Conservation (phyloP, 2,888 invertebrate genomes). For the Branchellion lobata region DNA sequence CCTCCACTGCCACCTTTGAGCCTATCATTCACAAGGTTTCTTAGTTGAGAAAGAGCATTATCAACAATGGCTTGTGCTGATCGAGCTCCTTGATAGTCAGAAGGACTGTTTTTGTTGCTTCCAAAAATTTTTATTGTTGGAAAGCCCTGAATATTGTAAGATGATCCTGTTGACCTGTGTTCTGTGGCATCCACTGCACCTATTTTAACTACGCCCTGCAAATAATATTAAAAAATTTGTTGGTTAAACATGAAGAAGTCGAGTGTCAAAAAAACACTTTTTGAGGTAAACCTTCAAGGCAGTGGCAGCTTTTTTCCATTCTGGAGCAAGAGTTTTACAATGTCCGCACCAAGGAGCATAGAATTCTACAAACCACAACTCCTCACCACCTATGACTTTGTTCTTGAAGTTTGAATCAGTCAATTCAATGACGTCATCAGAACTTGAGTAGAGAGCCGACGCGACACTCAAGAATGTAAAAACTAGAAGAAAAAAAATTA, state of each 20-base stretch:
- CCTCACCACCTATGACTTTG: slow-evolving; percentile 78
- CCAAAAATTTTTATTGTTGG: slow-evolving; percentile 95
- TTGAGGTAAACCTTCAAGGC: slow-evolving; percentile 76
- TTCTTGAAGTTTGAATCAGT: slow-evolving; percentile 94
- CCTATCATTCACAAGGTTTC: slow-evolving; percentile 72
- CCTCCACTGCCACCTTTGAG: slow-evolving; percentile 67
- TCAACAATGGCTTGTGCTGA: slow-evolving; percentile 84
- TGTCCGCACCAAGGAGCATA: slow-evolving; percentile 85
- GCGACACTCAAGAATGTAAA: neutral
- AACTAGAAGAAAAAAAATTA: no score
- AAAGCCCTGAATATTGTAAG: slow-evolving; percentile 83
- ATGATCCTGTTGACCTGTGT: slow-evolving; percentile 76
- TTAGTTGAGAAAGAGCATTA: slow-evolving; percentile 76
- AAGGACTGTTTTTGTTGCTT: slow-evolving; percentile 77
- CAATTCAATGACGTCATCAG: slow-evolving; percentile 78
- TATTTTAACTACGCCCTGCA: slow-evolving; percentile 84
- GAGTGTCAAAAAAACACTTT: neutral
- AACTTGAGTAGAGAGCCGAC: slow-evolving; percentile 46
- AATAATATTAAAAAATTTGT: neutral
- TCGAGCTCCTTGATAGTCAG: slow-evolving; percentile 78
- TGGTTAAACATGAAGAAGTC: slow-evolving; percentile 10
- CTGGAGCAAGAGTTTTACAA: slow-evolving; percentile 82
- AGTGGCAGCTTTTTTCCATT: slow-evolving; percentile 87
- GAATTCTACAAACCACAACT: slow-evolving; percentile 92
- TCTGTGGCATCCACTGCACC: slow-evolving; percentile 91